phyloP scores from a whole-genome alignment of 2,113 vertebrate genomes.

The Fukomys damarensis region DNA sequence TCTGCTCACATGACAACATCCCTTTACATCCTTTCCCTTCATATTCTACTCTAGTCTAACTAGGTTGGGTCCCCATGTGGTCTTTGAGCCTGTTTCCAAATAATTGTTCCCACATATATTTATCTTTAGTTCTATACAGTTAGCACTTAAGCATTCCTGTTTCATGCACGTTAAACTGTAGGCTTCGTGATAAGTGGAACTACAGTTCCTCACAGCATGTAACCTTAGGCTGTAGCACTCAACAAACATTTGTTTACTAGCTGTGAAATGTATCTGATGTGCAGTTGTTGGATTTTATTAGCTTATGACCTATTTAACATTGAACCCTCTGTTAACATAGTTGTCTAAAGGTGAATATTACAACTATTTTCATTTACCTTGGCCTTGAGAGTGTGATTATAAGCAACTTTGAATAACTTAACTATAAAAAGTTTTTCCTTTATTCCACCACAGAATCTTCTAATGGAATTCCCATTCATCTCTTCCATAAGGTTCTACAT shows the following conservation, averaged over 20 bases:
- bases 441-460: background rate
- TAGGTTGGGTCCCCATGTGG: background rate
- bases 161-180: constrained; percentile 28
- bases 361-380: background rate
- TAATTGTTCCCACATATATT: constrained; percentile 54
- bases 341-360: constrained; percentile 5
- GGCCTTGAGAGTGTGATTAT: background rate
- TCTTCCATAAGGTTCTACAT: background rate
- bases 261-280: constrained; percentile 12
- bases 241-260: constrained; percentile 10
- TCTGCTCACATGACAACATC: background rate
- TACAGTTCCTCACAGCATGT: background rate
- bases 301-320: constrained; percentile 16
- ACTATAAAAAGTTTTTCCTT: background rate
- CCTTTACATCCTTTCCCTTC: background rate
- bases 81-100: constrained; percentile 23
- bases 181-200: background rate
- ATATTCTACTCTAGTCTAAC: background rate
- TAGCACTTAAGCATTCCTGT: constrained; percentile 55
- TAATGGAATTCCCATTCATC: background rate
- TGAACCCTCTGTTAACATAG: background rate
- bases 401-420: background rate
- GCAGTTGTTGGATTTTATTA: constrained; percentile 57
- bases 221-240: background rate
- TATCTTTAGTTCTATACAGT: constrained; percentile 59